phyloP scores from a whole-genome alignment of 37 sponge, comb jelly and placozoan species.

The Eunapius fragilis region DNA sequence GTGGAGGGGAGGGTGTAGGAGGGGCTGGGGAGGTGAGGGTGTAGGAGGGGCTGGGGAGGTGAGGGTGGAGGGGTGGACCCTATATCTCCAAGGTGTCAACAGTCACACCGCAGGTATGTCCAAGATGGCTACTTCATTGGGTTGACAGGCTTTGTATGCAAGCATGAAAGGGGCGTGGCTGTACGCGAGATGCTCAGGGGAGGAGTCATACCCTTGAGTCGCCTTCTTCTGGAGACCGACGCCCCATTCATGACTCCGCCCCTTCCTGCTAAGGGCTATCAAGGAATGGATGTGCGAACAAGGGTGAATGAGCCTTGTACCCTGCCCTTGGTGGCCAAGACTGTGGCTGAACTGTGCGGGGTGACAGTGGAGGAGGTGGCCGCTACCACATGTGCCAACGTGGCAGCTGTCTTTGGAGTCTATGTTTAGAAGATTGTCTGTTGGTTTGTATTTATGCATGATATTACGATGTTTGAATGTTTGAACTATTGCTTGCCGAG shows the following conservation, averaged over 20 bases:
- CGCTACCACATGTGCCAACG: neutral
- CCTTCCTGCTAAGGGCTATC: neutral
- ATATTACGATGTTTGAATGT: too few relatives aligned
- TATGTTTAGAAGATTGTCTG: neutral
- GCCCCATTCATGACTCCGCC: conserved; percentile 21
- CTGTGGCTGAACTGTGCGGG: conserved; percentile 3
- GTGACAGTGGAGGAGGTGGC: conserved; percentile 7
- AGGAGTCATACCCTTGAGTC: neutral
- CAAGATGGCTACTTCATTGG: conserved; percentile 15
- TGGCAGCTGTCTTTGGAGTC: neutral
- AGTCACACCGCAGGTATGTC: neutral
- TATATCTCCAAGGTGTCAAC: neutral
- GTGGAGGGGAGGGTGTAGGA: too few relatives aligned
- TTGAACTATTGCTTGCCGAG: too few relatives aligned
- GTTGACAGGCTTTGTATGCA: conserved; percentile 20
- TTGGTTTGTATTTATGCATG: too few relatives aligned
- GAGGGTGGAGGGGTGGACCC: too few relatives aligned
- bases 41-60: too few relatives aligned
- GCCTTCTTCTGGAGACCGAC: conserved; percentile 17
- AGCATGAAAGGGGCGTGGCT: neutral
- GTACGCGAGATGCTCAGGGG: conserved; percentile 4
- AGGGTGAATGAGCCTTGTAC: conserved; percentile 25
- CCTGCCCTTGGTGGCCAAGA: neutral
- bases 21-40: too few relatives aligned
- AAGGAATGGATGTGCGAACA: neutral